Base-by-base conservation (phyloP, 2,113 vertebrate species). In the Nasalis larvatus region DNA sequence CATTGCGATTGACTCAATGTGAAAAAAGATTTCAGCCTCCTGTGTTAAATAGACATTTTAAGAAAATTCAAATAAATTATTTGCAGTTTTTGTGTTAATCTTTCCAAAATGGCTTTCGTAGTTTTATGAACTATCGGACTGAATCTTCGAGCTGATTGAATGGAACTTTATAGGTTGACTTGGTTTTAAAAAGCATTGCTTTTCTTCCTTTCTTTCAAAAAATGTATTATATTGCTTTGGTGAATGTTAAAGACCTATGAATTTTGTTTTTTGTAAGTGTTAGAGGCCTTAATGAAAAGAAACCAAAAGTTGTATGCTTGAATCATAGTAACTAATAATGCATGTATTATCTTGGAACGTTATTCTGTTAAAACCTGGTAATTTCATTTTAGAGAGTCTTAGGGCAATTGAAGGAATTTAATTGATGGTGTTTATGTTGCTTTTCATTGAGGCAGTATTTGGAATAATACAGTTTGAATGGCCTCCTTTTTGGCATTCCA, bases 71-170 rank as follows among this genome's bases (percentile, higher is more conserved):
- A 40, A 30, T 52, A 85, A 93, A 56, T 96, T 95, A 45, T 96
- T 96, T 97, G 88, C 66, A 84, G 42, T 78, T 87, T 96, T 82
- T 94, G 35, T 49, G 77, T 94, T 88, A 92, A 89, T 92, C 94
- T 96, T 96, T 96, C 74, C 35, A 97, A 97, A 98, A 95, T 96
- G 66, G 14, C 80, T 97, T 95, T 93, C 84, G 88, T 94, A 88
- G 66, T 92, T 95, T 96, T 96, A 92, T 96, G 86, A 95, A 93
- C 85, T 96, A 56, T 97, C 84, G 92, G 74, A 52, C 71, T 95
- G 80, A 30, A 95, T 97, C 95, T 97, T 96, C 96, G 92, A 92
- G 84, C 69, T 95, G 96, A 90, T 96, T 94, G 93, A 95, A 88
- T 87, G 58, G 49, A 85, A 86, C 35, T 92, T 96, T 82, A 84